phyloP scores from a whole-genome alignment of 1,140 invertebrate genomes.

The Atta cephalotes region DNA sequence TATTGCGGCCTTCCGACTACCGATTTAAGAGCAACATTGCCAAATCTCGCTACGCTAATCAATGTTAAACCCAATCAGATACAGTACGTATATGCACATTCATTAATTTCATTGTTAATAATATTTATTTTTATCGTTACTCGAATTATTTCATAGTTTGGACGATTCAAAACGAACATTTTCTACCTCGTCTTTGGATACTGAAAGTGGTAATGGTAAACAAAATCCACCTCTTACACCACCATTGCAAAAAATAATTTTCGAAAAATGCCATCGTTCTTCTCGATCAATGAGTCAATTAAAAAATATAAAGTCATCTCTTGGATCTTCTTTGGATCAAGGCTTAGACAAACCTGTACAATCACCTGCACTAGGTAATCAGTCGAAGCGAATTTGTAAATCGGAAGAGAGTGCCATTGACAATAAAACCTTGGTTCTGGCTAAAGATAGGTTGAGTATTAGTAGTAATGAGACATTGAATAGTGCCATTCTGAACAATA shows the following conservation, averaged over 20 bases:
- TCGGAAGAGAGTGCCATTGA: slow-evolving; percentile 85
- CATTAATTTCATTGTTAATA: background rate
- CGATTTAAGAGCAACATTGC: slow-evolving; percentile 91
- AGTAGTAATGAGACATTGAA: slow-evolving; percentile 81
- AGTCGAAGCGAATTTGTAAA: slow-evolving; percentile 84
- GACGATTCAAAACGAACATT: slow-evolving; percentile 85
- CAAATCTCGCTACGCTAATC: slow-evolving; percentile 90
- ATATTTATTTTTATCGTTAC: background rate
- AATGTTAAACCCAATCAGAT: slow-evolving; percentile 84
- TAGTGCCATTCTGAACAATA: slow-evolving; percentile 74
- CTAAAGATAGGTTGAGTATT: slow-evolving; percentile 76
- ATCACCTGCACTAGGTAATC: slow-evolving; percentile 73
- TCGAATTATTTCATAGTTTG: slow-evolving; percentile 75
- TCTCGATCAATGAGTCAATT: slow-evolving; percentile 82
- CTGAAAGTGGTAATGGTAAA: slow-evolving; percentile 79
- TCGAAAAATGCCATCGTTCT: slow-evolving; percentile 81
- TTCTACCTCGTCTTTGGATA: slow-evolving; percentile 85
- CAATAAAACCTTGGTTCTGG: slow-evolving; percentile 77
- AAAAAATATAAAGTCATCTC: slow-evolving; percentile 79
- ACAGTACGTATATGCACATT: slow-evolving; percentile 71
- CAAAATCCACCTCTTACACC: slow-evolving; percentile 79
- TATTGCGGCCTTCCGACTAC: slow-evolving; percentile 90
- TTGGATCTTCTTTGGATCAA: slow-evolving; percentile 86
- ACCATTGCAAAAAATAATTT: slow-evolving; percentile 82
- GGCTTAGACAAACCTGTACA: slow-evolving; percentile 84